A percentile compares a stretch with the other conserved stretches of the same genome.
phyloP scores from a whole-genome alignment of 2,113 vertebrate species.

The Muntiacus muntjak region DNA sequence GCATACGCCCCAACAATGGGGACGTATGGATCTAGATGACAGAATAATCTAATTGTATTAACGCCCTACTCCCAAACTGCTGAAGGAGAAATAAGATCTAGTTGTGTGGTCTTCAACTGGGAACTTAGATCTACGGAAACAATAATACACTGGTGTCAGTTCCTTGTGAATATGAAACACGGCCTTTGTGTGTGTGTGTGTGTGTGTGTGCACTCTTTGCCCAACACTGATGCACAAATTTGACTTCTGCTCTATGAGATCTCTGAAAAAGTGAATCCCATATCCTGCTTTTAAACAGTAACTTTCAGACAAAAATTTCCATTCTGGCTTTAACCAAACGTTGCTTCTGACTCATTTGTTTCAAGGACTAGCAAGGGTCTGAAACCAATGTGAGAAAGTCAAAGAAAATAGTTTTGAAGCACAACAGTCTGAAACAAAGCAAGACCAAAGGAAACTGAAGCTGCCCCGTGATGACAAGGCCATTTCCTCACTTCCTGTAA shows the following conservation, averaged over 20 bases:
- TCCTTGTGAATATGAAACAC: neutral
- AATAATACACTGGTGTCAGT: neutral
- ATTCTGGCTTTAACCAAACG: neutral
- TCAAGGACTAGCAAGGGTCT: neutral
- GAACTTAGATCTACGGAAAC: neutral
- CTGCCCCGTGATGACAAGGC: neutral
- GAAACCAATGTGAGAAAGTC: neutral
- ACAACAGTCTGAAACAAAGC: neutral
- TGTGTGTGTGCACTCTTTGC: neutral
- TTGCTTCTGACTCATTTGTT: slow-evolving; percentile 16
- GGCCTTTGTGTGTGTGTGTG: neutral
- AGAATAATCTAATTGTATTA: slow-evolving; percentile 42
- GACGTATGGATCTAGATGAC: slow-evolving; percentile 5
- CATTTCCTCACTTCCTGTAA: neutral
- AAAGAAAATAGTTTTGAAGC: neutral
- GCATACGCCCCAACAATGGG: slow-evolving; percentile 8
- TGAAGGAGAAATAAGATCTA: slow-evolving; percentile 41
- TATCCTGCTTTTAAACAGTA: neutral
- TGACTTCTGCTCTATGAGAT: neutral
- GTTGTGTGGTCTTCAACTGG: neutral
- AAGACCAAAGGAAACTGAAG: neutral
- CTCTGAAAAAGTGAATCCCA: neutral
- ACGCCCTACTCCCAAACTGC: slow-evolving; percentile 15
- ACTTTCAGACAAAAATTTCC: slow-evolving; percentile 1
- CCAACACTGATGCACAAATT: neutral